Evolutionary conservation across 2,797 vertebrate genomes (phyloP).

Genomic region (Scyliorhinus canicula): DNA sequence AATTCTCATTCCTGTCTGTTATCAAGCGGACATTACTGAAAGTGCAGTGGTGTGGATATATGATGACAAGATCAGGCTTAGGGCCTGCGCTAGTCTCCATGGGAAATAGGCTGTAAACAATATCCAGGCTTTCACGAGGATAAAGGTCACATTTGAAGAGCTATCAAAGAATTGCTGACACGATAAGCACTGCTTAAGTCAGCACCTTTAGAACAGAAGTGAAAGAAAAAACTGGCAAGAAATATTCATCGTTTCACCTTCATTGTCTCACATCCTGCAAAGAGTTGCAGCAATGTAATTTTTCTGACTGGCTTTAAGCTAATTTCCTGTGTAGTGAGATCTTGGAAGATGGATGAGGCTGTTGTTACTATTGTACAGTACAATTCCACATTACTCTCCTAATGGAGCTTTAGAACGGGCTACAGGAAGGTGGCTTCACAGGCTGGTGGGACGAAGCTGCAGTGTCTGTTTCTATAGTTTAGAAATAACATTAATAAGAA

Average conservation of each 20-base stretch:
- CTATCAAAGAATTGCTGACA: neutral
- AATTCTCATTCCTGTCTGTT: neutral
- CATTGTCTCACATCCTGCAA: neutral
- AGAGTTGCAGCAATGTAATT: neutral
- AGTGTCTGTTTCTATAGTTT: neutral
- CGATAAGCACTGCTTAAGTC: neutral
- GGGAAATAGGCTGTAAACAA: neutral
- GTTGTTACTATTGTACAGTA: neutral
- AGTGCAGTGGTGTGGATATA: neutral
- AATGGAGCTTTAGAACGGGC: neutral
- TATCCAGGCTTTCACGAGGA: neutral
- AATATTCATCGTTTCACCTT: neutral
- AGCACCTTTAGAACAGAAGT: neutral
- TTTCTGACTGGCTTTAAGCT: neutral
- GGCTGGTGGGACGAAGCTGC: neutral
- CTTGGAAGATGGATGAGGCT: neutral
- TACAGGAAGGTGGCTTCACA: neutral
- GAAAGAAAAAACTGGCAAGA: neutral
- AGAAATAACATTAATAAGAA: neutral
- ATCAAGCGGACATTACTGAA: neutral
- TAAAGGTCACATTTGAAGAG: neutral
- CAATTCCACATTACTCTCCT: neutral
- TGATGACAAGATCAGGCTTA: neutral
- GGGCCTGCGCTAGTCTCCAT: neutral
- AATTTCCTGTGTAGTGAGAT: neutral